Evolutionary conservation across 2,113 vertebrate species (phyloP).

Genomic region (Anoplopoma fimbria): DNA sequence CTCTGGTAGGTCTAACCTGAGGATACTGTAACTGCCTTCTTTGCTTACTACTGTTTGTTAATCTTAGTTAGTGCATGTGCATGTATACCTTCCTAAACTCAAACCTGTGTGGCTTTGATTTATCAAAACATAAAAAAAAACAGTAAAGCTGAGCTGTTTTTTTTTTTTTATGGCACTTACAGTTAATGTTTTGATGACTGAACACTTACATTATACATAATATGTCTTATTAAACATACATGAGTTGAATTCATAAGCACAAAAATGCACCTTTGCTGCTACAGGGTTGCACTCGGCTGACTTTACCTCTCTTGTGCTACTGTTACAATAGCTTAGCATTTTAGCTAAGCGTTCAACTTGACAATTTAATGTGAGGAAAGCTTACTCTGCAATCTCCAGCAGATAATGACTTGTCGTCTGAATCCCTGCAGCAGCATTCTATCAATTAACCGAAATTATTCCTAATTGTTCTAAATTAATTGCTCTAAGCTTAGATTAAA

Average conservation of each 20-base stretch:
- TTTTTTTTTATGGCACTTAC: too few species aligned
- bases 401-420: constrained; percentile 8
- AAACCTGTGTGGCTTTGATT: too few species aligned
- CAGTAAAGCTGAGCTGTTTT: too few species aligned
- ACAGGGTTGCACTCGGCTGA: background rate
- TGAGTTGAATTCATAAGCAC: background rate
- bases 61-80: background rate
- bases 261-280: background rate
- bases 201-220: background rate
- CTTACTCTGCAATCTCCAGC: constrained; percentile 2
- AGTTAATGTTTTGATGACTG: too few species aligned
- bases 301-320: background rate
- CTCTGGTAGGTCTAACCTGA: background rate
- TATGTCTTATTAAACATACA: background rate
- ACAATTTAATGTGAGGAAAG: background rate
- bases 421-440: constrained; percentile 1
- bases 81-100: too few species aligned
- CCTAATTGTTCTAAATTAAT: constrained; percentile 10
- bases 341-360: background rate
- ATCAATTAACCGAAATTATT: constrained; percentile 12
- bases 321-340: background rate
- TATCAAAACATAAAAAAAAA: background rate
- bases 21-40: background rate
- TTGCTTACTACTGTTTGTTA: background rate
- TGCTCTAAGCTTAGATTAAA: constrained; percentile 7